phyloP scores from a whole-genome alignment of 2,113 vertebrate genomes.

The Microtus richardsoni region DNA sequence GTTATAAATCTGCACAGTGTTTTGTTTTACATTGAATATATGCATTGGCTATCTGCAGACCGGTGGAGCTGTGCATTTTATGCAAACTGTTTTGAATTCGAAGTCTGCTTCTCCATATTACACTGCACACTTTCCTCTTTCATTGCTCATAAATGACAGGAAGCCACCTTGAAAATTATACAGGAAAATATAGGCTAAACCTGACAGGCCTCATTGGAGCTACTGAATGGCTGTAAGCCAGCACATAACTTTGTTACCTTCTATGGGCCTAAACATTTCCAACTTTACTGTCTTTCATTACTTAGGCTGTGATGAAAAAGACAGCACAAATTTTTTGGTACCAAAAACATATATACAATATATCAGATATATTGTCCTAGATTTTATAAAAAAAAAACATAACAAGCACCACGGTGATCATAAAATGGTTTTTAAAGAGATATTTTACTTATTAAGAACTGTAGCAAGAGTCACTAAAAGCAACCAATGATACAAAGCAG shows the following conservation, averaged over 20 bases:
- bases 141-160: constrained; percentile 41
- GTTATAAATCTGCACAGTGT: constrained; percentile 52
- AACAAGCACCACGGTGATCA: neutral
- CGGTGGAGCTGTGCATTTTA: constrained; percentile 36
- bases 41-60: constrained; percentile 30
- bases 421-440: constrained; percentile 21
- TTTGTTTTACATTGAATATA: constrained; percentile 39
- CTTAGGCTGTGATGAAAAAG: neutral
- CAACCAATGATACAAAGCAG: neutral
- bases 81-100: constrained; percentile 53
- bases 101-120: neutral
- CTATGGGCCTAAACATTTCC: neutral
- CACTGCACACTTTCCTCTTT: constrained; percentile 32
- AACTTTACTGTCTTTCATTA: constrained; percentile 5
- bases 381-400: neutral
- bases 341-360: neutral
- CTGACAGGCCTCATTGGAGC: neutral
- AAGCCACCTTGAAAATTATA: constrained; percentile 14
- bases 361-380: neutral
- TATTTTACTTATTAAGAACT: neutral
- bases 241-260: neutral
- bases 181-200: constrained; percentile 15
- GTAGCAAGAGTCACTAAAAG: neutral
- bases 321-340: neutral
- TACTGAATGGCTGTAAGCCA: constrained; percentile 24